Evolutionary conservation across 2,113 vertebrate genomes (phyloP), one percentile per base, ranked within the genome.

Genomic region (Indri indri): DNA sequence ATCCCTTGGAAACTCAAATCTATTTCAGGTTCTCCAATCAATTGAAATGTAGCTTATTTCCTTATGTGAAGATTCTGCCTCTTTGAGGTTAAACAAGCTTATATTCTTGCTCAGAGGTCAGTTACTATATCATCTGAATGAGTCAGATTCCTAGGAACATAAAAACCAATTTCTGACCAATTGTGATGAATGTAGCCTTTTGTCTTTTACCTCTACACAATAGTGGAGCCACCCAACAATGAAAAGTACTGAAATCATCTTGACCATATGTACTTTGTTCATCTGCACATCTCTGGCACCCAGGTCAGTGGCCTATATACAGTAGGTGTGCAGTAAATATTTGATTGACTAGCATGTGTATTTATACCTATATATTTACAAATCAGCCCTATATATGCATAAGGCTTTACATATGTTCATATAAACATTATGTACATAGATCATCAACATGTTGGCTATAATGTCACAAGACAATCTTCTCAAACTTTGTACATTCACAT

Each of bases 21-120:
- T 93, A 80, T 47, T 97, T 94, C 91, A 85, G 18, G 27, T 84
- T 90, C 74, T 95, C 61, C 86, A 92, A 79, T 8, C 25, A 25
- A 85, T 52, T 34, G 40, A 88, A 95, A 42, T 9, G 5, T 86
- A 74, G 16, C 17, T 54, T 88, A 73, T 94, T 91, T 95, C 77
- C 73, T 95, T 81, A 54, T 42, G 32, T 12, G 87, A 2, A 83
- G n/a, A 88, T 54, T 68, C 57, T 70, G 37, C 23, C 25, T 76
- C 18, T 95, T 45, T 93, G 59, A 80, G 70, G 34, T 76, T 95
- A 89, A 96, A 94, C 34, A 85, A 88, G 54, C 5, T 71, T 92
- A 68, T 59, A 50, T 59, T 91, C 54, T 57, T 70, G 17, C 45
- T 79, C 74, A 90, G 70, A 88, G 12, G 50, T 94, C 45, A 90